A percentile compares a stretch with the other conserved stretches of the same genome.
These are phyloP conservation scores for Sipha flava DNA, from an alignment of 1,140 invertebrate species.

Conservation along the genomic window DNA sequence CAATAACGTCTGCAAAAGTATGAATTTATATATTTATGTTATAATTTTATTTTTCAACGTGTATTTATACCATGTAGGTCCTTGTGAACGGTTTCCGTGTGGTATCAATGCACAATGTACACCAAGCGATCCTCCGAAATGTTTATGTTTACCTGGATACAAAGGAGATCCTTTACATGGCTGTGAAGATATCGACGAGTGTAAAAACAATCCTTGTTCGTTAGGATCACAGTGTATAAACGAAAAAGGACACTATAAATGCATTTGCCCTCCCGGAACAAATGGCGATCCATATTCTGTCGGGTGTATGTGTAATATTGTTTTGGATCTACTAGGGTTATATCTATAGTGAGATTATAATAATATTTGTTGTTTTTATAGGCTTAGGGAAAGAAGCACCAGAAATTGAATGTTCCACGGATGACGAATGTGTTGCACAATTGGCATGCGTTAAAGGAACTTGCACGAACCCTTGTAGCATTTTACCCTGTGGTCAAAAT, in stretches of 20 bases:
- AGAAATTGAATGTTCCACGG: slow-evolving; percentile 61
- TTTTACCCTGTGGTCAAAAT: slow-evolving; percentile 69
- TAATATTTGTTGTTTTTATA: neutral
- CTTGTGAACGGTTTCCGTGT: slow-evolving; percentile 77
- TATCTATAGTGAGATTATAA: neutral
- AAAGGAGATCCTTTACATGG: slow-evolving; percentile 70
- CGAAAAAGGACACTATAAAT: slow-evolving; percentile 72
- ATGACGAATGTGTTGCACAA: slow-evolving; percentile 77
- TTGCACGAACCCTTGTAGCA: slow-evolving; percentile 65
- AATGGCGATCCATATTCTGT: slow-evolving; percentile 54
- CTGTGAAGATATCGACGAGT: slow-evolving; percentile 77
- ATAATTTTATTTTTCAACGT: neutral
- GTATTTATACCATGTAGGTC: slow-evolving; percentile 44
- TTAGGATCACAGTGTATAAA: slow-evolving; percentile 79
- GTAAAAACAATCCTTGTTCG: slow-evolving; percentile 65
- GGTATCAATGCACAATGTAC: slow-evolving; percentile 88
- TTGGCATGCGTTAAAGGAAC: slow-evolving; percentile 69
- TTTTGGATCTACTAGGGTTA: neutral
- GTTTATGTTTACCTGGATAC: slow-evolving; percentile 75
- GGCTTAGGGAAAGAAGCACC: slow-evolving; percentile 27
- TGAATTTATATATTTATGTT: slow-evolving; percentile 34
- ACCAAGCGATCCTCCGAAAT: slow-evolving; percentile 76
- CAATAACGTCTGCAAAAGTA: slow-evolving; percentile 75
- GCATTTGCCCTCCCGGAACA: slow-evolving; percentile 71
- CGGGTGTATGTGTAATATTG: slow-evolving; percentile 55